Evolutionary conservation across 1,140 invertebrate species (phyloP).

Genomic region (Atta texana): DNA sequence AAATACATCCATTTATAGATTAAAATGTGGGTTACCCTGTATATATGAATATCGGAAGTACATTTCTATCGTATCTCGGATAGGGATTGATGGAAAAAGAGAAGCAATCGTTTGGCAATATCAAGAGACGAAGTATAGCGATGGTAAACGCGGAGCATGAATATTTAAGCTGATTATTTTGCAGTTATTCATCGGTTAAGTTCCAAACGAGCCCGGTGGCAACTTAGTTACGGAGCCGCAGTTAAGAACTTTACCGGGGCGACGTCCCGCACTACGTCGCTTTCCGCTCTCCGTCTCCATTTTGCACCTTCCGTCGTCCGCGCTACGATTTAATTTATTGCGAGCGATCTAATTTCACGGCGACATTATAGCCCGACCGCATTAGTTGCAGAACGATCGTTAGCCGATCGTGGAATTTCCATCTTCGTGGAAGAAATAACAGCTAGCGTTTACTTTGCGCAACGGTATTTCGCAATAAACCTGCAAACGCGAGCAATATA

Average conservation of each 20-base stretch:
- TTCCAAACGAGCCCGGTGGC: slow-evolving; percentile 63
- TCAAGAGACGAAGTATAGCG: slow-evolving; percentile 31
- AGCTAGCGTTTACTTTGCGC: slow-evolving; percentile 29
- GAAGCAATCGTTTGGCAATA: slow-evolving; percentile 36
- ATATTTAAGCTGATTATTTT: slow-evolving; percentile 81
- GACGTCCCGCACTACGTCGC: slow-evolving; percentile 13
- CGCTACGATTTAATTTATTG: slow-evolving; percentile 74
- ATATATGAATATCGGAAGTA: slow-evolving; percentile 10
- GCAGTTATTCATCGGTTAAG: slow-evolving; percentile 78
- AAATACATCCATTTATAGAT: slow-evolving; percentile 33
- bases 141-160: slow-evolving; percentile 62
- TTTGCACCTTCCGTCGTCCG: slow-evolving; percentile 34
- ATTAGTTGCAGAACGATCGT: slow-evolving; percentile 52
- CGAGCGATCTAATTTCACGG: slow-evolving; percentile 74
- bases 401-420: slow-evolving; percentile 59
- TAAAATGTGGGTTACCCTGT: slow-evolving; percentile 21
- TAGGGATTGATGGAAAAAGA: slow-evolving; percentile 27
- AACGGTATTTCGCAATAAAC: slow-evolving; percentile 35
- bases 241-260: slow-evolving; percentile 75
- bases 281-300: slow-evolving; percentile 45
- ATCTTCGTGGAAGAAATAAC: slow-evolving; percentile 55
- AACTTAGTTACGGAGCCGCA: slow-evolving; percentile 69
- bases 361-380: slow-evolving; percentile 49
- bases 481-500: background rate
- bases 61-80: slow-evolving; percentile 20